Conservation (phyloP, 2,888 invertebrate species). For the Spisula subtruncata region DNA sequence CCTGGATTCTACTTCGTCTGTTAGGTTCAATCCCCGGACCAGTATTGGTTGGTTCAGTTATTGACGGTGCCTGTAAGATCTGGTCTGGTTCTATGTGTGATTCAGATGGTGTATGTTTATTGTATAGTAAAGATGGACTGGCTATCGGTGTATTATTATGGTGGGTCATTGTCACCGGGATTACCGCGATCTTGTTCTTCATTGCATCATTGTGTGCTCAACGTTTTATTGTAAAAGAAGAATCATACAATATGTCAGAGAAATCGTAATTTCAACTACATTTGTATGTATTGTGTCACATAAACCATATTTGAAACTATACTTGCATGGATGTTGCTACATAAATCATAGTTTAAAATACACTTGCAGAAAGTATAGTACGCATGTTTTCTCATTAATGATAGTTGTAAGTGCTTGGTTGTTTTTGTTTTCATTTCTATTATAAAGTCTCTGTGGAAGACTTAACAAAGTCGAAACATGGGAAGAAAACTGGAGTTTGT, state of each 20-base stretch:
- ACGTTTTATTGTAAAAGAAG: conserved; percentile 28
- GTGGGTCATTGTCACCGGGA: conserved; percentile 75
- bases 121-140: conserved; percentile 77
- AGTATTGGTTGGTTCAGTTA: conserved; percentile 79
- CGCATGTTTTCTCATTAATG: too few species aligned
- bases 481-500: too few species aligned
- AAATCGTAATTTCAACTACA: background rate
- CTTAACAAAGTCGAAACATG: too few species aligned
- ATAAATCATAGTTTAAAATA: too few species aligned
- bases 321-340: too few species aligned
- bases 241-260: background rate
- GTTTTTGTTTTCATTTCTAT: too few species aligned
- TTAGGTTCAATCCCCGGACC: conserved; percentile 83
- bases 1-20: conserved; percentile 75
- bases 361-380: too few species aligned
- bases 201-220: conserved; percentile 68
- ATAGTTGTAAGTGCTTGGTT: too few species aligned
- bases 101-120: conserved; percentile 71
- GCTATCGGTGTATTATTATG: conserved; percentile 76
- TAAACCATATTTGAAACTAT: too few species aligned
- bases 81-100: conserved; percentile 74
- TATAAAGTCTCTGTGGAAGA: too few species aligned
- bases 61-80: conserved; percentile 79
- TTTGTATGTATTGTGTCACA: too few species aligned
- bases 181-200: conserved; percentile 74